phyloP scores from a whole-genome alignment of 2,797 vertebrate species.

The Vipera ursinii region DNA sequence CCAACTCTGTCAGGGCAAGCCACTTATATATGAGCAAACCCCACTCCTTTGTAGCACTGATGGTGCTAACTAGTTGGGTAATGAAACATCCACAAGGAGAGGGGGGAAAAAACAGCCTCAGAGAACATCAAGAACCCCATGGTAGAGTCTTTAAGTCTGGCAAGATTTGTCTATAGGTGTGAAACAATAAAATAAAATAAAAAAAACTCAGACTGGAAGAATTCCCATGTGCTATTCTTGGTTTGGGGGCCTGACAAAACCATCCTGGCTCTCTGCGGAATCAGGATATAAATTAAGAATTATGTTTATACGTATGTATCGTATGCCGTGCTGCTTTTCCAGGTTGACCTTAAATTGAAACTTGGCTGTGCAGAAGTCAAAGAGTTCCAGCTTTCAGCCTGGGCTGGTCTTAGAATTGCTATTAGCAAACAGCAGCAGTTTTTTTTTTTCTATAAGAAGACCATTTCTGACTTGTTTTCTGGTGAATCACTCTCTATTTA shows the following conservation, averaged over 20 bases:
- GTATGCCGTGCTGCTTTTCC: neutral
- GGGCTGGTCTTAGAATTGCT: neutral
- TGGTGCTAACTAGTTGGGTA: neutral
- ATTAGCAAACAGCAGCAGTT: neutral
- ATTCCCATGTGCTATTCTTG: neutral
- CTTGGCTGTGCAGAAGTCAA: neutral
- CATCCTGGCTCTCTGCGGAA: neutral
- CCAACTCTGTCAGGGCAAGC: neutral
- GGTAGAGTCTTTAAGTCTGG: neutral
- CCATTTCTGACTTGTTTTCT: neutral
- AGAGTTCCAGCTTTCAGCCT: neutral
- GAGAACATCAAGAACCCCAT: neutral
- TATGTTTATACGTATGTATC: neutral
- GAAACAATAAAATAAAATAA: neutral
- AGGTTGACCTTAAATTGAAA: neutral
- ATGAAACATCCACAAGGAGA: neutral
- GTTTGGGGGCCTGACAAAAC: neutral
- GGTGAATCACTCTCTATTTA: neutral
- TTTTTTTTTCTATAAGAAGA: neutral
- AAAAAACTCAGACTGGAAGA: neutral
- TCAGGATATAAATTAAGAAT: neutral
- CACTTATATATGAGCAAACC: neutral
- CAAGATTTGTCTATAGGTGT: neutral
- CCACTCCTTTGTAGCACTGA: neutral
- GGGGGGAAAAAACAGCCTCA: neutral